phyloP scores from a whole-genome alignment of 1,140 invertebrate species.

The Agraylea sexmaculata region DNA sequence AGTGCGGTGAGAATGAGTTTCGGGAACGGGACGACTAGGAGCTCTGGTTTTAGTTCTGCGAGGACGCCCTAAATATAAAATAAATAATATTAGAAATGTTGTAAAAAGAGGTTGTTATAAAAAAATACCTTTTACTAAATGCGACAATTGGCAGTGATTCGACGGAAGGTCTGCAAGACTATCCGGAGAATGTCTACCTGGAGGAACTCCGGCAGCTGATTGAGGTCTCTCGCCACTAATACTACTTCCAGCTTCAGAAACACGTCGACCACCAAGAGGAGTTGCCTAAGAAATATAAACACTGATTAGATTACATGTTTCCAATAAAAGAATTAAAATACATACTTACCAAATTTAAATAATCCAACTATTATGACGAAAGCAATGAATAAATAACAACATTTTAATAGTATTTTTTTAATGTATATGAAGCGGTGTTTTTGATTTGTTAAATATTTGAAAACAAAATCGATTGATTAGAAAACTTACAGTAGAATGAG shows the following conservation, averaged over 20 bases:
- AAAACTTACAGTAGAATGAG: slow-evolving; percentile 15
- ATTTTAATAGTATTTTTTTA: too few species aligned
- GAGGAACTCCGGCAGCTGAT: slow-evolving; percentile 18
- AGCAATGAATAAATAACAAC: too few species aligned
- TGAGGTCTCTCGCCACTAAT: slow-evolving; percentile 14
- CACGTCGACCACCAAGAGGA: slow-evolving; percentile 15
- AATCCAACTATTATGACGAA: slow-evolving; percentile 18
- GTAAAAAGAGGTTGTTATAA: not conserved
- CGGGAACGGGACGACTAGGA: slow-evolving; percentile 18
- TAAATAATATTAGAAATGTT: not conserved
- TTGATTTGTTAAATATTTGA: not conserved
- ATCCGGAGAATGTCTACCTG: slow-evolving; percentile 17
- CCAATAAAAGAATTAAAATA: not conserved
- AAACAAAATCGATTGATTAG: not conserved
- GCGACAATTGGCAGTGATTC: slow-evolving; percentile 17
- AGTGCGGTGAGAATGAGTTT: slow-evolving; percentile 15
- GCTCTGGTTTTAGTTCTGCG: slow-evolving; percentile 19
- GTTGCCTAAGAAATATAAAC: slow-evolving; percentile 14
- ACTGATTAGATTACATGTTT: not conserved
- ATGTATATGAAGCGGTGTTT: not conserved
- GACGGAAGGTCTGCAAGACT: slow-evolving; percentile 19
- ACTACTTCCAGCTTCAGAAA: slow-evolving; percentile 15
- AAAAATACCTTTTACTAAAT: slow-evolving; percentile 19
- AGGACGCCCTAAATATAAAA: slow-evolving; percentile 14
- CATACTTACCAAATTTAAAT: slow-evolving; percentile 20